A percentile compares a stretch with the other conserved stretches of the same genome.
These are phyloP conservation scores for Bombus difficillimus DNA, from an alignment of 1,140 invertebrate species.

Conservation along the genomic window DNA sequence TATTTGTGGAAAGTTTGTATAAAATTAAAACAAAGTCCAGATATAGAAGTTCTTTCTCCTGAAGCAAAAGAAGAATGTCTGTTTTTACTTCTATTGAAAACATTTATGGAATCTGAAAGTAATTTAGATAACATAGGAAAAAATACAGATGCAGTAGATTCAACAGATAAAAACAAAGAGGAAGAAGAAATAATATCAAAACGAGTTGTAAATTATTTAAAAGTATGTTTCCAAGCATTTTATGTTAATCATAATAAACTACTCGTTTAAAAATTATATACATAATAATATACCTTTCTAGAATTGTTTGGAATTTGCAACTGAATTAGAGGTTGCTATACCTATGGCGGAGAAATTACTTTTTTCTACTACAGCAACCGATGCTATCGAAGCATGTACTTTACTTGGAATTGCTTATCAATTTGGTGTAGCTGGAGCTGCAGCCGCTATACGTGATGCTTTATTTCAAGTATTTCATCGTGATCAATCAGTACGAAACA, in stretches of 20 bases:
- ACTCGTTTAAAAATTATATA: not conserved
- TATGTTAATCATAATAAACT: constrained; percentile 71
- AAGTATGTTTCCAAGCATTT: constrained; percentile 62
- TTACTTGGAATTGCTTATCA: constrained; percentile 92
- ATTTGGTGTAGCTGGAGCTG: constrained; percentile 89
- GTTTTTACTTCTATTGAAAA: constrained; percentile 75
- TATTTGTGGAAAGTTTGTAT: constrained; percentile 68
- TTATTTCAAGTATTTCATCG: constrained; percentile 87
- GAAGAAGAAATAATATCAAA: constrained; percentile 74
- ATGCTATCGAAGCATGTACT: constrained; percentile 92
- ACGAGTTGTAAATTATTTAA: constrained; percentile 76
- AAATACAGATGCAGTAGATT: constrained; percentile 36
- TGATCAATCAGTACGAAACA: constrained; percentile 84
- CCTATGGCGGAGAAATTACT: constrained; percentile 89
- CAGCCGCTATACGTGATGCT: constrained; percentile 89
- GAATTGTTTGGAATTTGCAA: constrained; percentile 86
- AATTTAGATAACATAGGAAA: not conserved
- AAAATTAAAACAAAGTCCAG: constrained; percentile 63
- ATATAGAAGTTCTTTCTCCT: constrained; percentile 65
- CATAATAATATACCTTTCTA: constrained; percentile 83
- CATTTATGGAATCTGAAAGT: constrained; percentile 76
- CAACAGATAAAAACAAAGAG: constrained; percentile 5
- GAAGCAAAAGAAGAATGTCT: constrained; percentile 74
- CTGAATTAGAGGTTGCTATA: constrained; percentile 87
- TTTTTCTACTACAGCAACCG: constrained; percentile 88